Evolutionary conservation across 2,113 vertebrate species (phyloP), one percentile per base, ranked within the genome.

Genomic region (Rhinolophus sinicus): DNA sequence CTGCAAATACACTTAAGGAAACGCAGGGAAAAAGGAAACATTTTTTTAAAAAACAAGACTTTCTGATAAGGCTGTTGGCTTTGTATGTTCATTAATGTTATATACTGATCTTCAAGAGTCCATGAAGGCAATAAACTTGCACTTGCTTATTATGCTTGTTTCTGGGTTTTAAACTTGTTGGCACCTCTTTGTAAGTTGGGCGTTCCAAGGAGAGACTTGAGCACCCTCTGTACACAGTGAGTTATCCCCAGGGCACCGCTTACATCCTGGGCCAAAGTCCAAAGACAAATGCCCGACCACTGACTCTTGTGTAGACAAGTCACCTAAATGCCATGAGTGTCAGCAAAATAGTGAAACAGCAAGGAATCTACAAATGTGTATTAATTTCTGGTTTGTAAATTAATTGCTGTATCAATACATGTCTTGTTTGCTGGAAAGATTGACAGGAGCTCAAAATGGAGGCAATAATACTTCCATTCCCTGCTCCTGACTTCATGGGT

Each of bases 41-140:
- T 54, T 16, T 54, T 47, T 50, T 81, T 77, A 9, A 35, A 60
- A 50, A 38, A 73, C 52, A 85, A 89, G 80, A 89, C 11, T 86
- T 83, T 47, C 83, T 65, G 22, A 94, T 16, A 95, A 70, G 30
- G 38, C 10, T 76, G 44, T 2, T 60, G 81, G 28, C 1, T 86
- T 76, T 77, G 86, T 8, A 80, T n/a, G 38, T 93, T 92, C 80
- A 75, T 88, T 47, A 93, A 60, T 97, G 89, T 38, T 58, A 54
- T 54, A 64, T 88, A 47, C 35, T 76, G 44, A 90, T 88, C n/a
- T 72, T 94, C 69, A 80, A 96, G 60, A 47, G 83, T 60, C 11
- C 33, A 33, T 9, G 33, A 89, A 54, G 30, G 38, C 85, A 86
- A 80, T 30, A n/a, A 58, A 75, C 14, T 38, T 80, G 26, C 28